Evolutionary conservation across 37 sponge, comb jelly and placozoan species (phyloP), one percentile per base, ranked within the genome.

Genomic region (Aplysina aerophoba): DNA sequence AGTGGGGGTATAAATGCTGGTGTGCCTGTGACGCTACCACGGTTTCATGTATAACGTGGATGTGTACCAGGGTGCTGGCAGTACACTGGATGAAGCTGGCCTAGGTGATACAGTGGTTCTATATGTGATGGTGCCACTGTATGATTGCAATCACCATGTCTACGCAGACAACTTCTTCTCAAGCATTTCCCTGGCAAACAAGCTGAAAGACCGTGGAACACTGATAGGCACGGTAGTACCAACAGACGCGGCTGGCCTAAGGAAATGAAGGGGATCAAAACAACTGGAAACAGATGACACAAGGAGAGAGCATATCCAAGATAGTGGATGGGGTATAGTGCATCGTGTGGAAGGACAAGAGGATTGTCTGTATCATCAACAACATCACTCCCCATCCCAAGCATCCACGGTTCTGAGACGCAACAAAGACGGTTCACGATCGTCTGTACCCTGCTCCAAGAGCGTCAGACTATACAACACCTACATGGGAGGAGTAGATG

Each of bases 401-500:
- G 22, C 12, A 3, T 53, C 78, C 4, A 25, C 16, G 1, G 53
- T 75, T 40, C 44, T 22, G 1, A 38, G 53, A 19, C 1, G 54
- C 3, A 75, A 40, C 21, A 75, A 50, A 11, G 78, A 75, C 41
- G 78, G 78, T 14, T 40, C 25, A 0, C 39, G 78, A 15, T 50
- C 54, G 0, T 24, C 14, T 21, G 53, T 75, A 4, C 12, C 78
- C n/a, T 75, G 61, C 61, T 34, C 81, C 33, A 38, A 81, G 25
- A 60, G 59, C 27, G 35, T 81, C 33, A 55, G 25, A 0, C 36
- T 16, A 1, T 81, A 81, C 35, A 81, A 57, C 35, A 4, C 33
- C 8, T 58, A 33, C 61, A 81, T 81, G 81, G 81, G 61, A 34
- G 81, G 81, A 15, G 81, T 81, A 34, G 81, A 81, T 81, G 12